Percentiles rank a stretch among this genome's conserved stretches.
Evolutionary conservation across 2,797 vertebrate species (phyloP).

Genomic region (Paramormyrops hopkinsi): DNA sequence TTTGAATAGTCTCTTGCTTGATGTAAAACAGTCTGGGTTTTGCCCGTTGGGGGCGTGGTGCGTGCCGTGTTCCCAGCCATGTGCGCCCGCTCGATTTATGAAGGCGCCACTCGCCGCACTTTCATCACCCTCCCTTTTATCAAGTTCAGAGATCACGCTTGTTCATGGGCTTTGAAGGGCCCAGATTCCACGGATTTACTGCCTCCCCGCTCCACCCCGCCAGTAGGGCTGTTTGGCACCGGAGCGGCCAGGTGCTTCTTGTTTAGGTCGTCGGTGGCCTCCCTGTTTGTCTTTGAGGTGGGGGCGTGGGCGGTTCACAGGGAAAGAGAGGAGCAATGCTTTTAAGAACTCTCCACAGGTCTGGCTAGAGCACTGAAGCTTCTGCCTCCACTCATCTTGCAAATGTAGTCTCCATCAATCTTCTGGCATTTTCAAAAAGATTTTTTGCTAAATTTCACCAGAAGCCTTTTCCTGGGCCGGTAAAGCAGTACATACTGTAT

Average conservation of each 20-base stretch:
- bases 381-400: neutral
- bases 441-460: neutral
- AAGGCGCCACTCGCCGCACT: neutral
- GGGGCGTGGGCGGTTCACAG: neutral
- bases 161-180: neutral
- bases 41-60: neutral
- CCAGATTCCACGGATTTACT: neutral
- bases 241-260: neutral
- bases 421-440: neutral
- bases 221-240: neutral
- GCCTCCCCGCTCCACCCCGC: neutral
- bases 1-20: neutral
- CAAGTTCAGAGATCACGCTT: neutral
- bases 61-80: neutral
- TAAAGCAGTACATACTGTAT: neutral
- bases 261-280: neutral
- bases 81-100: neutral
- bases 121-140: neutral
- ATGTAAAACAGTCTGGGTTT: neutral
- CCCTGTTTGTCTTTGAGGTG: neutral
- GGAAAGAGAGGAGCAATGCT: neutral
- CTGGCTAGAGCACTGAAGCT: neutral
- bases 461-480: neutral
- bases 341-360: neutral
- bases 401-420: neutral